Percentiles rank a stretch among this genome's conserved stretches.
These are phyloP conservation scores for Ochropleura leucogaster DNA, from an alignment of 2,888 invertebrate genomes.

Conservation along the genomic window DNA sequence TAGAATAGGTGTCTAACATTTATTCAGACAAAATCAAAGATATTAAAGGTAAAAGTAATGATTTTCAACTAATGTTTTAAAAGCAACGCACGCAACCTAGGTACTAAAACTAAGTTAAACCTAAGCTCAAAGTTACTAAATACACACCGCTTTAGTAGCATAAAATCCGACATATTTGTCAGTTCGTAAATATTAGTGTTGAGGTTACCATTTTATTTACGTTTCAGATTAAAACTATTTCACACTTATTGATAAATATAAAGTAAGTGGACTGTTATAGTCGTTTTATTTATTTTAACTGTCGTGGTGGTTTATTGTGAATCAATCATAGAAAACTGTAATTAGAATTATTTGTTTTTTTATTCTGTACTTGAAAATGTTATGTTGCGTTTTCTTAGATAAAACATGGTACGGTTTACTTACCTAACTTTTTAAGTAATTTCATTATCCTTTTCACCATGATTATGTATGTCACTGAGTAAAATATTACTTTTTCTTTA, in stretches of 20 bases:
- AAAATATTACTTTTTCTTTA: too few relatives aligned
- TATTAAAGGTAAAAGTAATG: too few relatives aligned
- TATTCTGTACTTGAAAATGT: not conserved
- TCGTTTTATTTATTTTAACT: slow-evolving; percentile 8
- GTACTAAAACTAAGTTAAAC: not conserved
- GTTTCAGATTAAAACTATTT: slow-evolving; percentile 5
- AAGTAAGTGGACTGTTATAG: not conserved
- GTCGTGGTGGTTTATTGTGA: not conserved
- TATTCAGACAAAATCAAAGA: too few relatives aligned
- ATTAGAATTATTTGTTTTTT: not conserved
- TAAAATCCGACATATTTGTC: slow-evolving; percentile 18
- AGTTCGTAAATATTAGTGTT: slow-evolving; percentile 33
- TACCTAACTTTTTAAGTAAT: not conserved
- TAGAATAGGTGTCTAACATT: too few relatives aligned
- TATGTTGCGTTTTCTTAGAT: not conserved
- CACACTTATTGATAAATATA: slow-evolving; percentile 4
- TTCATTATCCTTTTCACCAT: not conserved
- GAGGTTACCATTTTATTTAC: not conserved
- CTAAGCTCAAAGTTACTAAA: slow-evolving; percentile 2
- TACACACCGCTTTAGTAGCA: not conserved
- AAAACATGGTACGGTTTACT: not conserved
- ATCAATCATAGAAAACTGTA: not conserved
- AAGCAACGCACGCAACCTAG: too few relatives aligned
- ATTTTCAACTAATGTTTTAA: too few relatives aligned
- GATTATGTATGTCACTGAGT: too few relatives aligned